Evolutionary conservation across 1,140 invertebrate species (phyloP).

Genomic region (Hesperophylax magnus): DNA sequence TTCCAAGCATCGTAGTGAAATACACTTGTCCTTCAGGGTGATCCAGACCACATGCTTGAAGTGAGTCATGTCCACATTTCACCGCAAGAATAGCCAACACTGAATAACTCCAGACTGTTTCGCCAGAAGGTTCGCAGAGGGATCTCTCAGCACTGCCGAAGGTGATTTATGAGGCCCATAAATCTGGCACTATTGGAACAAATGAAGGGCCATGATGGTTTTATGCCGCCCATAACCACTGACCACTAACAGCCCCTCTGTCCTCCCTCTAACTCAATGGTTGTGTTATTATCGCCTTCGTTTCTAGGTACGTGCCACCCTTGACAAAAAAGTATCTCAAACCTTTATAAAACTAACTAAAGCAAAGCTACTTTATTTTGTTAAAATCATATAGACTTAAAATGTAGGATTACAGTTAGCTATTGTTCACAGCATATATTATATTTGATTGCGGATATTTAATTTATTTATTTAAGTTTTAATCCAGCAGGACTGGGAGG

Average conservation of each 20-base stretch:
- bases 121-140: neutral
- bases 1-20: neutral
- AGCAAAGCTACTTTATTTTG: no score
- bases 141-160: constrained; percentile 10
- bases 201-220: constrained; percentile 52
- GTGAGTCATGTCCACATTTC: neutral
- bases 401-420: no score
- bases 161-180: constrained; percentile 13
- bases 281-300: constrained; percentile 40
- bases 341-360: neutral
- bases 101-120: neutral
- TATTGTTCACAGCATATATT: no score
- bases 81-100: constrained; percentile 3
- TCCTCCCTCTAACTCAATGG: constrained; percentile 11
- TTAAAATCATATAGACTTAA: no score
- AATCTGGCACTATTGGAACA: constrained; percentile 12
- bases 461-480: no score
- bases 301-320: constrained; percentile 49
- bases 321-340: constrained; percentile 6
- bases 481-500: no score
- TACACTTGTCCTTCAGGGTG: neutral
- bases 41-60: constrained; percentile 23
- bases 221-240: constrained; percentile 38
- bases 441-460: no score
- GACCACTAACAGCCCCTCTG: neutral